Evolutionary conservation across 1,140 invertebrate genomes (phyloP), one percentile per base, ranked within the genome.

Genomic region (Drosophila baimaii): DNA sequence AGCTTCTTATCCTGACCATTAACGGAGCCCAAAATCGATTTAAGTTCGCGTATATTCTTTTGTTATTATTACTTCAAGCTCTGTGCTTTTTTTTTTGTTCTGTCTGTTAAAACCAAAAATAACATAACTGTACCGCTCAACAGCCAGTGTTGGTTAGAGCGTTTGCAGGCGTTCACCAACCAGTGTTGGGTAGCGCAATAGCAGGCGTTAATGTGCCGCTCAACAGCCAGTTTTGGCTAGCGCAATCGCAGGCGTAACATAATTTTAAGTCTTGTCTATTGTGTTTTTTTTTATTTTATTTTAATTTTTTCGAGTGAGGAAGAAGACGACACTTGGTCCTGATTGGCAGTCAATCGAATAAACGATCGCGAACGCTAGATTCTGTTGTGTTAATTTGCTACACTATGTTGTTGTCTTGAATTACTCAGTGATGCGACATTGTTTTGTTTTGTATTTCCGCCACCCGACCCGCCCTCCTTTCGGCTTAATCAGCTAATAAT

Each of bases 1-100:
- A 56, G 71, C 73, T 77, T 76, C 62, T 77, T 76, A 77, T 61
- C 29, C 76, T 59, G 33, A 56, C 56, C 35, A 35, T 56, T 66
- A 33, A 47, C 23, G 46, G 51, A 74, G 56, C 51, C 61, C 23
- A 33, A 41, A 27, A 13, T 39, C 63, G 33, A 25, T 46, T 66
- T 68, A 54, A 17, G 46, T 70, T 68, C 49, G 21, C 49, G 21
- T 31, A 12, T 31, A 39, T 44, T 9, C 43, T 27, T 46, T 65
- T 65, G 21, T 66, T 68, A 29, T 29, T 47, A 27, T 49, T 39
- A 49, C 31, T 39, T 49, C 33, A 12, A 31, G 13, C 33, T 31
- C 35, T 21, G 31, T n/a, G 27, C 33, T 64, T 27, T 23, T 35
- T 37, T 25, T 35, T 31, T 7, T 49, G 31, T 63, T 58, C 19